Evolutionary conservation across 2,888 invertebrate species (phyloP).

Genomic region (Physocephala rufipes): DNA sequence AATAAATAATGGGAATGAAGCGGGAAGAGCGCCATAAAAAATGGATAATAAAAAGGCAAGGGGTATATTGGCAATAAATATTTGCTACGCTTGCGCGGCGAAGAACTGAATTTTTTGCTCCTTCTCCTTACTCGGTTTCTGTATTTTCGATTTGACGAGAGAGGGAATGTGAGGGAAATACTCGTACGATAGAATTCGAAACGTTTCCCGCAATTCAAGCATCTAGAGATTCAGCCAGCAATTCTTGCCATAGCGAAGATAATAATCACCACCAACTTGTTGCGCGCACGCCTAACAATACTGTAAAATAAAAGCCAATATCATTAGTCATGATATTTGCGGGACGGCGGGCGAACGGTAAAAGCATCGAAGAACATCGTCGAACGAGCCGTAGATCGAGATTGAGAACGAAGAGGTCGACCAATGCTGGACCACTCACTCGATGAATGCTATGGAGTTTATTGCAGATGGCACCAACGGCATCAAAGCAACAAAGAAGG

Average conservation of each 20-base stretch:
- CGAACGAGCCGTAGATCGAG: not conserved
- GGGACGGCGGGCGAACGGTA: conserved; percentile 4
- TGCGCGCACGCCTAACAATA: conserved; percentile 42
- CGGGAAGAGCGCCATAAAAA: conserved; percentile 19
- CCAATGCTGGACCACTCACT: conserved; percentile 5
- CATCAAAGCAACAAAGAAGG: too few species aligned
- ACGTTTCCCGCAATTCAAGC: not conserved
- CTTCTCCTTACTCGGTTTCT: conserved; percentile 18
- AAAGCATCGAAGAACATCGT: not conserved
- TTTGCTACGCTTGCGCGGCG: conserved; percentile 55
- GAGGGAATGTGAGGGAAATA: conserved; percentile 9
- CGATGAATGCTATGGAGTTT: not conserved
- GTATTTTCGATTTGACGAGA: not conserved
- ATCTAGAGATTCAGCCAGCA: not conserved
- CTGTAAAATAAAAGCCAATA: conserved; percentile 10
- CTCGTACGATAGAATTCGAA: not conserved
- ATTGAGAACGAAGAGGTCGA: not conserved
- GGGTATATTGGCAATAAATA: conserved; percentile 58
- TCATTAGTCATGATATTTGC: not conserved
- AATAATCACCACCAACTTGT: conserved; percentile 42
- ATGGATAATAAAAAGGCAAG: conserved; percentile 53
- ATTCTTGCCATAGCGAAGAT: conserved; percentile 28
- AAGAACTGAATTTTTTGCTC: conserved; percentile 29
- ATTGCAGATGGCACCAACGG: not conserved
- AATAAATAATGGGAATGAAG: conserved; percentile 22